Percentiles rank a stretch among this genome's conserved stretches.
These are phyloP conservation scores for Trichoplusia ni DNA, from an alignment of 1,140 invertebrate genomes.

Conservation along the genomic window DNA sequence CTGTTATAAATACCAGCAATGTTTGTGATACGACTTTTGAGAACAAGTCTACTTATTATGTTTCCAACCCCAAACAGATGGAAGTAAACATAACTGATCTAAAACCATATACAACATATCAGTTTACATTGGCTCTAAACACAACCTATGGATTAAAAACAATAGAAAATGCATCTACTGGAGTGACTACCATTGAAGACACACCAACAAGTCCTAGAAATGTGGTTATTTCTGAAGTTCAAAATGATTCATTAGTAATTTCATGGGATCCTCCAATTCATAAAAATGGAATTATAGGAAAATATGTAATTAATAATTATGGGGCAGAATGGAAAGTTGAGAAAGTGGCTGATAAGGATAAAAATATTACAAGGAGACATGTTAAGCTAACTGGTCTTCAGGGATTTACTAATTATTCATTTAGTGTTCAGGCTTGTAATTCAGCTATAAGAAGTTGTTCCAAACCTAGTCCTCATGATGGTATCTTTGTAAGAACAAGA, in stretches of 20 bases:
- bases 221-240: conserved; percentile 83
- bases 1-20: conserved; percentile 80
- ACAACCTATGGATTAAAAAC: conserved; percentile 87
- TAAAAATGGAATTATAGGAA: conserved; percentile 88
- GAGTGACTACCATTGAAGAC: conserved; percentile 89
- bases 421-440: conserved; percentile 87
- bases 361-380: conserved; percentile 43
- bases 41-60: conserved; percentile 61
- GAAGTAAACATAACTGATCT: conserved; percentile 82
- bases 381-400: conserved; percentile 63
- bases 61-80: conserved; percentile 58
- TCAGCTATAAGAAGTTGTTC: conserved; percentile 83
- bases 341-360: conserved; percentile 44
- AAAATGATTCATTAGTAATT: conserved; percentile 85
- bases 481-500: conserved; percentile 79
- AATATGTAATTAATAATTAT: conserved; percentile 85
- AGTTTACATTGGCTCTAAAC: conserved; percentile 86
- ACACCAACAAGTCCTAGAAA: conserved; percentile 82
- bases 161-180: conserved; percentile 85
- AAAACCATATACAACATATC: conserved; percentile 90
- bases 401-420: conserved; percentile 84
- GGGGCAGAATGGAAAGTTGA: conserved; percentile 51
- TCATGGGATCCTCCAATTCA: conserved; percentile 86
- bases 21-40: conserved; percentile 63
- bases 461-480: conserved; percentile 59